These are phyloP conservation scores for Dendrolimus kikuchii DNA, from an alignment of 1,140 invertebrate genomes.

Conservation along the genomic window DNA sequence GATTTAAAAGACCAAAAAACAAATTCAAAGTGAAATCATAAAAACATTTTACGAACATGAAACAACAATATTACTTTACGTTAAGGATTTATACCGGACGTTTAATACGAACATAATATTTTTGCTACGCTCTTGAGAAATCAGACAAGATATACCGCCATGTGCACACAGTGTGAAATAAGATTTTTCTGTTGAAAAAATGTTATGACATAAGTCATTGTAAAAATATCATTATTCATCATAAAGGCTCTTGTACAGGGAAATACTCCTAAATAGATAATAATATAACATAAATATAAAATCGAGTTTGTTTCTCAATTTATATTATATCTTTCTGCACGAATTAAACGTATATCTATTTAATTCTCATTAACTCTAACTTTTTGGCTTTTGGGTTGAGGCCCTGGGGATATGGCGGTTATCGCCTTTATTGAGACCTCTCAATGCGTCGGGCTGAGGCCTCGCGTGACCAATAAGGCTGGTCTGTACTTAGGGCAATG, in stretches of 20 bases:
- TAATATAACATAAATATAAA: too few relatives aligned
- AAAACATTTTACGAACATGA: constrained; percentile 1
- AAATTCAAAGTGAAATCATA: constrained; percentile 1
- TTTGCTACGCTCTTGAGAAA: constrained; percentile 38
- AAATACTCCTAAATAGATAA: not conserved
- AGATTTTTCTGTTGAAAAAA: constrained; percentile 43
- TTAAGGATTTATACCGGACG: constrained; percentile 10
- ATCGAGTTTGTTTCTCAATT: too few relatives aligned
- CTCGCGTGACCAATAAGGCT: too few relatives aligned
- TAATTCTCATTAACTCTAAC: too few relatives aligned
- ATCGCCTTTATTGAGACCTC: too few relatives aligned
- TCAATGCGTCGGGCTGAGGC: too few relatives aligned
- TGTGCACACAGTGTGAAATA: constrained; percentile 60
- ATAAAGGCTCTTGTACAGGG: not conserved
- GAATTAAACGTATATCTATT: too few relatives aligned
- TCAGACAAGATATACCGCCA: constrained; percentile 39
- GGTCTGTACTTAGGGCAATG: too few relatives aligned
- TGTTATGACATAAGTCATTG: constrained; percentile 22
- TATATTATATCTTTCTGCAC: too few relatives aligned
- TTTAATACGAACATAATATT: constrained; percentile 24
- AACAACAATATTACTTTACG: constrained; percentile 7
- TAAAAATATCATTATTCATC: constrained; percentile 16
- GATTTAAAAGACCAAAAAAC: too few relatives aligned
- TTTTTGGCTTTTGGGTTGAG: too few relatives aligned
- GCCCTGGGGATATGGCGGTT: too few relatives aligned